Base-by-base conservation (phyloP, 2,888 invertebrate species). In the Fragum whitleyi region DNA sequence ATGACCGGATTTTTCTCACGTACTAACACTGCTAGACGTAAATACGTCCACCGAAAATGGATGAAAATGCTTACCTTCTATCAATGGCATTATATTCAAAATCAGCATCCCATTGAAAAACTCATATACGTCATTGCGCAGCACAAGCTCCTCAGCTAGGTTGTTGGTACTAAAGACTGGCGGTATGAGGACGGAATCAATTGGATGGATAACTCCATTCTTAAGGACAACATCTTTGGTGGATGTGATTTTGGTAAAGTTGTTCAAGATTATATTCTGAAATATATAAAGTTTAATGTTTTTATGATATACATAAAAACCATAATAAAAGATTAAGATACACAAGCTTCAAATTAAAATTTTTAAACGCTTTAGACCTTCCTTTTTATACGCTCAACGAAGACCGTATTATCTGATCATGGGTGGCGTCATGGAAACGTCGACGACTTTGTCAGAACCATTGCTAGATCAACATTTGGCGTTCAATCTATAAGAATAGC, bases 161-260 rank as follows among this genome's bases (percentile, higher is more conserved):
- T 74, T 77, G 65, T 70, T 36, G 2, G 61, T 67, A 26, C 81
- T 69, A 47, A 77, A 81, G n/a, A 77, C 71, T 2, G 81, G 81
- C 16, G 81, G 81, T 5, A 74, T 19, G 23, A 81, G 77, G 9
- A 81, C 77, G 9, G 23, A 42, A 55, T 81, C 77, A 14, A 81
- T 77, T 3, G 65, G 32, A n/a, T 81, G 77, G 0, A 81, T 47
- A 0, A 81, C 65, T 19, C 81, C 81, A 29, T 81, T 81, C 26
- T 71, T 77, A 36, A 77, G 74, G 21, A 81, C 57, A 26, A 81
- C 61, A 39, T 81, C 81, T 39, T 68, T 67, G 59, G 59, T 72
- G 11, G 47, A 28, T 5, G 36, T 9, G 16, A 67, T 59, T 23
- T 1, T 67, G 1, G 77, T 32, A 0, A 29, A 29, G 47, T 77